Base-by-base conservation (phyloP, 2,888 invertebrate genomes). In the Cylloceria caligata region DNA sequence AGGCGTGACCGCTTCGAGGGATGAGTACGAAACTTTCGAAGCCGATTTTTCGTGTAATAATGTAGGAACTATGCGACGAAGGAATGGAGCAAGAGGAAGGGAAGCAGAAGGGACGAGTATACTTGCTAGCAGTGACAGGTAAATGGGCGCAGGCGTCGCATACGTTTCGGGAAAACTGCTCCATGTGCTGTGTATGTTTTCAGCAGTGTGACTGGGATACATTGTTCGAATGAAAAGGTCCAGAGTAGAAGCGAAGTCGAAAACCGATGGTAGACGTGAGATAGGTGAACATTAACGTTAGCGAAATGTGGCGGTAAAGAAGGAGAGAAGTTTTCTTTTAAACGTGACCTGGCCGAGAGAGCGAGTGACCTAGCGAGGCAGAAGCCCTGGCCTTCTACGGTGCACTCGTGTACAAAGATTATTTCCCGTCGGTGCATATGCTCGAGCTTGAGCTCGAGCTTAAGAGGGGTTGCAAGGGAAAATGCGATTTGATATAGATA, bases 41-140 rank as follows among this genome's bases (percentile, higher is more conserved):
- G 49, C 68, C 81, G 81, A 81, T 74, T 81, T 77, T 78, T 78
- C 24, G 39, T 57, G 57, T 74, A 78, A 81, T 81, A 74, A 69
- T 69, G 68, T 74, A 60, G 57, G 39, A 16, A 34, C 24, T 62
- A 62, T 55, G 62, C 21, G 57, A 60, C 60, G 27, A 42, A 19
- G 49, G 16, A 16, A 55, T 24, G 4, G 36, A 30, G 16, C 36
- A 36, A 19, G 65, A 60, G 24, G n/a, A 52, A 60, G 45, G 11
- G 52, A 0, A 24, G 19, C n/a, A 3, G 11, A 42, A 64, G 34
- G 39, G 47, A 47, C n/a, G 24, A 62, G 62, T 30, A 45, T 6
- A 49, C 34, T n/a, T 45, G 13, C 6, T 36, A 80, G 73, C 36
- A 45, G 60, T 34, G 19, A 27, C 47, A 19, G 52, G 47, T 36